Conservation (phyloP, 2,113 vertebrate genomes). For the Takifugu bimaculatus region DNA sequence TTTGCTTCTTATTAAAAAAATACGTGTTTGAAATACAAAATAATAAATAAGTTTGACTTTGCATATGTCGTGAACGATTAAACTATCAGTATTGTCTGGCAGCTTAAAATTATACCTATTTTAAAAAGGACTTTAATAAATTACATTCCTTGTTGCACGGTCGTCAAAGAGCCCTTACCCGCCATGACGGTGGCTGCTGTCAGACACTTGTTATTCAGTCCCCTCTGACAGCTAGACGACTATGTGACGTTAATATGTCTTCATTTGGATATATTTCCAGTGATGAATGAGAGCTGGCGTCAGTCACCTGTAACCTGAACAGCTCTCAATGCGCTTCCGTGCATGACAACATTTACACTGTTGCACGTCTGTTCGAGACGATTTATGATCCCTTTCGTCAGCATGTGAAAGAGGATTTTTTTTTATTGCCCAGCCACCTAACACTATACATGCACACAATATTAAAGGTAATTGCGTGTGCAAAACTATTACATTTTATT, state of each 20-base stretch:
- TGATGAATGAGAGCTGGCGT: constrained; percentile 67
- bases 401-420: neutral
- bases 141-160: neutral
- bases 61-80: too few relatives aligned
- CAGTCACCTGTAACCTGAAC: neutral
- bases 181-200: constrained; percentile 24
- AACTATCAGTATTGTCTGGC: too few relatives aligned
- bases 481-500: too few relatives aligned
- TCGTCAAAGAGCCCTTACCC: neutral
- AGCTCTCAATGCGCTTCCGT: neutral
- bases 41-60: too few relatives aligned
- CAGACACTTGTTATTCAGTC: constrained; percentile 24
- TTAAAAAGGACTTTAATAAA: too few relatives aligned
- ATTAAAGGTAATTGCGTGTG: too few relatives aligned
- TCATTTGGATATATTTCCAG: constrained; percentile 78
- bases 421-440: neutral
- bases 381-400: constrained; percentile 33
- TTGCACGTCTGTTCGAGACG: constrained; percentile 29
- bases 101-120: too few relatives aligned
- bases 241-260: constrained; percentile 84
- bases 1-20: too few relatives aligned
- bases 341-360: constrained; percentile 19
- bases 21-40: too few relatives aligned
- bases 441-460: too few relatives aligned
- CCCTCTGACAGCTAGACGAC: constrained; percentile 78